phyloP scores from a whole-genome alignment of 2,113 vertebrate species.

The Castor canadensis region DNA sequence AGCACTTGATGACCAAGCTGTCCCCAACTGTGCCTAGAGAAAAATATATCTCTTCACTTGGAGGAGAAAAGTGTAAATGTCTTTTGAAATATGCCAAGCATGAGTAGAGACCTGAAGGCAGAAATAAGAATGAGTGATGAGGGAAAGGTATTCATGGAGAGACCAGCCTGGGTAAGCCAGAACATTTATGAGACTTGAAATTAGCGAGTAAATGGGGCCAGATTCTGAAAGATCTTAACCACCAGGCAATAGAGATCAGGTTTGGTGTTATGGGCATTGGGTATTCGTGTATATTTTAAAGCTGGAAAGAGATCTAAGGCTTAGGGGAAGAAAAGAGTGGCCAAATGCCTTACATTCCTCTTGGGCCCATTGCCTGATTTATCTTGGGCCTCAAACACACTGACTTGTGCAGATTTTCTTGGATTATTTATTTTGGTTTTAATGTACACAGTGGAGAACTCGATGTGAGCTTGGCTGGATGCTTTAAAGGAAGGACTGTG shows the following conservation, averaged over 20 bases:
- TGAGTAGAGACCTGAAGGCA: not conserved
- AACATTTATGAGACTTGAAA: not conserved
- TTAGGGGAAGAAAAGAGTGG: constrained; percentile 18
- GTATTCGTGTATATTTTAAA: constrained; percentile 20
- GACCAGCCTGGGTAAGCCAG: not conserved
- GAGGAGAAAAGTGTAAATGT: not conserved
- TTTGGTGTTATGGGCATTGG: not conserved
- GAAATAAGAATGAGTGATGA: not conserved
- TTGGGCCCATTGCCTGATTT: constrained; percentile 61
- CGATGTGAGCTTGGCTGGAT: constrained; percentile 73
- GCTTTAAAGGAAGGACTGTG: constrained; percentile 60
- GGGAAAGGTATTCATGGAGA: not conserved
- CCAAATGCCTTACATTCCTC: constrained; percentile 63
- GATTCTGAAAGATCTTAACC: constrained; percentile 5
- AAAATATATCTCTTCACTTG: not conserved
- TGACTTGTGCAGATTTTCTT: constrained; percentile 69
- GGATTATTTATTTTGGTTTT: constrained; percentile 76
- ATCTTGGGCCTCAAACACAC: constrained; percentile 64
- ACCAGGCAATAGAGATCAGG: not conserved
- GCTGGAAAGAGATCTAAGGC: constrained; percentile 45
- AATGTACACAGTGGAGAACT: constrained; percentile 74
- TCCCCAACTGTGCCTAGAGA: not conserved
- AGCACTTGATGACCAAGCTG: not conserved
- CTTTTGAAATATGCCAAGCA: not conserved
- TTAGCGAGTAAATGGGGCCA: not conserved